Base-by-base conservation (phyloP, 2,797 vertebrate genomes). In the Atherinosoma microstoma region DNA sequence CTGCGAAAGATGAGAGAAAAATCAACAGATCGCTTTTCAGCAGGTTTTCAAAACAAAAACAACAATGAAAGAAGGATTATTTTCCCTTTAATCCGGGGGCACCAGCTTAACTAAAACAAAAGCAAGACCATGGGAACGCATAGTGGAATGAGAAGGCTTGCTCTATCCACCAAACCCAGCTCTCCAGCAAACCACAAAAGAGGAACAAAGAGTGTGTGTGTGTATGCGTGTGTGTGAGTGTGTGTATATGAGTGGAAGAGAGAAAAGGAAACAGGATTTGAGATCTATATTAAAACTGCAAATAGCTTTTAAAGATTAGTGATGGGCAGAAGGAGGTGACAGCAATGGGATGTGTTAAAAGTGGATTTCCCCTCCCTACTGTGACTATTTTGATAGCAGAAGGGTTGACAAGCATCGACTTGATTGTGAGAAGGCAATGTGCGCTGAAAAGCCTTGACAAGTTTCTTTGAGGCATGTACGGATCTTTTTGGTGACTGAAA, bases 291-390 rank as follows among this genome's bases (percentile, higher is more conserved):
- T 94, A 92, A 94, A 94, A 93, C 92, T 89, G 90, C 85, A 94
- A 93, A 95, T 93, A 92, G 92, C 91, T 92, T 93, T 94, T 92
- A 92, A 93, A 95, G 93, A 94, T 95, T 94, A 95, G 92, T 85
- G 90, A 91, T 83, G 86, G 90, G 89, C 89, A 92, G 87, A 87
- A 91, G 83, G 86, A 91, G 90, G 90, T 91, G 92, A 93, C 89
- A 90, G 92, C 86, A 84, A 84, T 75, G 88, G 90, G 90, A 90
- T 79, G 80, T 88, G 82, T 88, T 90, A 88, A 90, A 91, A 90
- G 86, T 87, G 84, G 90, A 86, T 89, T 87, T 90, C 89, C 84
- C 88, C 87, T 87, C 88, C 85, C 81, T 63, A 35, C 83, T 85
- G 88, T 73, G 87, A 90, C 90, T 92, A 90, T 93, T 93, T 92